phyloP scores from a whole-genome alignment of 2,888 invertebrate species.

The Hanleya hanleyi region DNA sequence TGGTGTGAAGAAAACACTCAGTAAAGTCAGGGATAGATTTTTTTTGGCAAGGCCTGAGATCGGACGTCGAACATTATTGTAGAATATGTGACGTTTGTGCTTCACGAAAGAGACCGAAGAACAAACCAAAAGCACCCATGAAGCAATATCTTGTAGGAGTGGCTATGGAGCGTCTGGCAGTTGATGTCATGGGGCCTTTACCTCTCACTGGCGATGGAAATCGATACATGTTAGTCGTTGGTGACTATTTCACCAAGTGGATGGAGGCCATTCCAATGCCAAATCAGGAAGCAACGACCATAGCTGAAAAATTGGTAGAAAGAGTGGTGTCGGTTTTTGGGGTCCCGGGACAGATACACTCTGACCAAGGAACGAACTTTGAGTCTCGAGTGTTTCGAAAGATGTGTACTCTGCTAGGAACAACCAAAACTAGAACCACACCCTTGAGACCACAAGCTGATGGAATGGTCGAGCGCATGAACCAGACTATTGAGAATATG shows the following conservation, averaged over 20 bases:
- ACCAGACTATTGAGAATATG: slow-evolving; percentile 34
- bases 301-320: slow-evolving; percentile 34
- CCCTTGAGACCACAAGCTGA: slow-evolving; percentile 25
- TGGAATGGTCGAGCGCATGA: slow-evolving; percentile 27
- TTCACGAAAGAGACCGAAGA: slow-evolving; percentile 11
- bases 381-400: slow-evolving; percentile 34
- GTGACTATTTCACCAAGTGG: slow-evolving; percentile 36
- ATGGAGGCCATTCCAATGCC: slow-evolving; percentile 23
- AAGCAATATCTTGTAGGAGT: slow-evolving; percentile 28
- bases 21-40: not conserved
- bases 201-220: slow-evolving; percentile 15
- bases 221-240: slow-evolving; percentile 25
- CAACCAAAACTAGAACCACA: slow-evolving; percentile 36
- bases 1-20: slow-evolving; percentile 5
- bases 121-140: slow-evolving; percentile 19
- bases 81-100: slow-evolving; percentile 29
- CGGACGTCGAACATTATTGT: slow-evolving; percentile 21
- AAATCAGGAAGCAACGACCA: slow-evolving; percentile 36
- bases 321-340: slow-evolving; percentile 31
- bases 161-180: slow-evolving; percentile 16
- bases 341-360: slow-evolving; percentile 29
- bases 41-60: slow-evolving; percentile 21
- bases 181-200: slow-evolving; percentile 19
- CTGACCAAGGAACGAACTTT: slow-evolving; percentile 33
- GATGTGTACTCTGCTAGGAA: slow-evolving; percentile 32